Conservation (phyloP, 2,113 vertebrate genomes). For the Nothobranchius furzeri region DNA sequence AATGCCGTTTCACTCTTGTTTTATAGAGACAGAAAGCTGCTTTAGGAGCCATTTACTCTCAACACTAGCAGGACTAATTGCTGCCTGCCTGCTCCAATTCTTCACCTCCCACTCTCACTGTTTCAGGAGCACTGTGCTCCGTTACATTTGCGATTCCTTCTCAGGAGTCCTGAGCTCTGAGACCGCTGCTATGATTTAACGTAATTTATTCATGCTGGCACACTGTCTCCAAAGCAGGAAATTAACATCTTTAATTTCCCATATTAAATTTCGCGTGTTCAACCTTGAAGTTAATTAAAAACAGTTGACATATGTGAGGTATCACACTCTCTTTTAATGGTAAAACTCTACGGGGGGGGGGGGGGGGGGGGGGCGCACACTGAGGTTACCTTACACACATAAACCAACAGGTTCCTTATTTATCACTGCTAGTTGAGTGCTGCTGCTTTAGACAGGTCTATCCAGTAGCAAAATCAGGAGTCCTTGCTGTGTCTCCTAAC, state of each 20-base stretch:
- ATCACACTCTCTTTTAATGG: conserved; percentile 28
- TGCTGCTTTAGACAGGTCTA: conserved; percentile 40
- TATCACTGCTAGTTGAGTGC: conserved; percentile 17
- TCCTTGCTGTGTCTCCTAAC: not conserved
- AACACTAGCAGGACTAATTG: conserved; percentile 33
- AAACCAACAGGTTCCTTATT: conserved; percentile 30
- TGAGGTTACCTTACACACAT: conserved; percentile 23
- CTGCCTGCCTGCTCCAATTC: conserved; percentile 15
- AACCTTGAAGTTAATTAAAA: conserved; percentile 83
- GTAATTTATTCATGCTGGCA: conserved; percentile 74
- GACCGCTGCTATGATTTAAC: conserved; percentile 64
- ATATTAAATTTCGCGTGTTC: conserved; percentile 82
- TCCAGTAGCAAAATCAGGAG: too few species aligned
- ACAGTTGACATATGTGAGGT: conserved; percentile 63
- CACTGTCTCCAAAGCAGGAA: conserved; percentile 71
- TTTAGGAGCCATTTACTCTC: conserved; percentile 15
- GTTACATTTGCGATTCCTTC: conserved; percentile 28
- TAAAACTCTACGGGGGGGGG: not conserved
- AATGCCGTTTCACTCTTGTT: conserved; percentile 8
- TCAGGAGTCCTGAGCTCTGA: conserved; percentile 47
- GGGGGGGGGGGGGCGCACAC: not conserved
- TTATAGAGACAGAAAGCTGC: conserved; percentile 35
- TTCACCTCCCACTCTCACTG: conserved; percentile 16
- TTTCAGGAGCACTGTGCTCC: conserved; percentile 11
- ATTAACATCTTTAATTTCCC: conserved; percentile 82